Conservation (phyloP, 1,140 invertebrate species). For the Eulimnadia texana region DNA sequence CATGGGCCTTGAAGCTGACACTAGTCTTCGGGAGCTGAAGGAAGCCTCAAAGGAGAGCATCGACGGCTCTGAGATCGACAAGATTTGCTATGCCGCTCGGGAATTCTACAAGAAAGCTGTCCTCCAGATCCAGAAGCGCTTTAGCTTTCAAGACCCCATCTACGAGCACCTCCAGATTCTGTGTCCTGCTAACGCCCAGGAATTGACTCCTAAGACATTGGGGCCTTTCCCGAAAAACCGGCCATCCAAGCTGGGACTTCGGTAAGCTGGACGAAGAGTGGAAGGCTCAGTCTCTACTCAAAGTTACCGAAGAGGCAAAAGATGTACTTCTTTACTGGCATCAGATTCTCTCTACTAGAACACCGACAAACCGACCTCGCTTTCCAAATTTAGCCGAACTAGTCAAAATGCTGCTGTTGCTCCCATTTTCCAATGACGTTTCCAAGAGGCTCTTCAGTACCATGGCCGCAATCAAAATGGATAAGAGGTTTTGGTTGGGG, state of each 20-base stretch:
- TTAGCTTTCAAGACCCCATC: not conserved
- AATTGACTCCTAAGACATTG: not conserved
- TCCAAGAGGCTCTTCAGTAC: not conserved
- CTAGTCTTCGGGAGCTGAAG: no score
- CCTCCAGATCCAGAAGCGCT: constrained; percentile 1
- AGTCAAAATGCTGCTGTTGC: not conserved
- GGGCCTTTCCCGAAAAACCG: constrained; percentile 1
- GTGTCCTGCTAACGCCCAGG: not conserved
- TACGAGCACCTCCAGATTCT: not conserved
- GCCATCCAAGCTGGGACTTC: not conserved
- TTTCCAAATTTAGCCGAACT: not conserved
- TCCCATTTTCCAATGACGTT: not conserved
- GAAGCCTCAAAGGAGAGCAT: no score
- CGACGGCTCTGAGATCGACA: not conserved
- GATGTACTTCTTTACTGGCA: not conserved
- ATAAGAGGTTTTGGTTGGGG: not conserved
- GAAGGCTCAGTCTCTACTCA: not conserved
- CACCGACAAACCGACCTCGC: no score
- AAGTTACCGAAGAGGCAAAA: not conserved
- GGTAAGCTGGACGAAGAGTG: not conserved
- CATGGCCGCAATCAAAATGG: not conserved
- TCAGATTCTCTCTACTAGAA: not conserved
- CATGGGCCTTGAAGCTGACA: no score
- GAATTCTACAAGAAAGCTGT: constrained; percentile 12
- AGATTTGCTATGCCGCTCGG: constrained; percentile 2